phyloP scores from a whole-genome alignment of 37 sponge, comb jelly and placozoan species.

The Spongia lamella region DNA sequence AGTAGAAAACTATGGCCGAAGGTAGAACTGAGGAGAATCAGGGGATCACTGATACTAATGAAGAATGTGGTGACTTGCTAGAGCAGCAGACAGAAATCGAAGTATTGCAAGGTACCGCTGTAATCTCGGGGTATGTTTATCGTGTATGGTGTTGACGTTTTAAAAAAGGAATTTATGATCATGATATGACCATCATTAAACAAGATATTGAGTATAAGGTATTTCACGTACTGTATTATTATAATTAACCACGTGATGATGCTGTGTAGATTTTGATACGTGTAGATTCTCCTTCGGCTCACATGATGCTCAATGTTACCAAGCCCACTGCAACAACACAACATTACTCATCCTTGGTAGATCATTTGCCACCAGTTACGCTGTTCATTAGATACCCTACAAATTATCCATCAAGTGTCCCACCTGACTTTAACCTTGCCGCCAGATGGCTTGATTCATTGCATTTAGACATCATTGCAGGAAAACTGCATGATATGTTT shows the following conservation, averaged over 20 bases:
- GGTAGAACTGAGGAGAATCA: no score
- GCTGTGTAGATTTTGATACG: not conserved
- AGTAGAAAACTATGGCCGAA: no score
- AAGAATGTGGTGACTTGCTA: no score
- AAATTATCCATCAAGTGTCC: constrained; percentile 49
- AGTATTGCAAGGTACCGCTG: no score
- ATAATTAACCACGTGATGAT: not conserved
- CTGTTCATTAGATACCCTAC: constrained; percentile 56
- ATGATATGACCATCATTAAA: constrained; percentile 30
- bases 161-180: constrained; percentile 24
- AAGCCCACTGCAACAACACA: no score
- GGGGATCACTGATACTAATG: no score
- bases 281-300: no score
- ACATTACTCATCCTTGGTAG: constrained; percentile 28
- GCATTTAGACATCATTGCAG: not conserved
- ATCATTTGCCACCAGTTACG: constrained; percentile 46
- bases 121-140: no score
- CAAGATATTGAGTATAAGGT: constrained; percentile 40
- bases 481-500: constrained; percentile 31
- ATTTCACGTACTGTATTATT: not conserved
- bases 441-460: constrained; percentile 61
- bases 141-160: no score
- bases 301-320: no score
- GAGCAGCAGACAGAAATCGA: no score
- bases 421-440: constrained; percentile 55